Conservation (phyloP, 2,797 vertebrate species). For the Schizothorax lantsangensis region DNA sequence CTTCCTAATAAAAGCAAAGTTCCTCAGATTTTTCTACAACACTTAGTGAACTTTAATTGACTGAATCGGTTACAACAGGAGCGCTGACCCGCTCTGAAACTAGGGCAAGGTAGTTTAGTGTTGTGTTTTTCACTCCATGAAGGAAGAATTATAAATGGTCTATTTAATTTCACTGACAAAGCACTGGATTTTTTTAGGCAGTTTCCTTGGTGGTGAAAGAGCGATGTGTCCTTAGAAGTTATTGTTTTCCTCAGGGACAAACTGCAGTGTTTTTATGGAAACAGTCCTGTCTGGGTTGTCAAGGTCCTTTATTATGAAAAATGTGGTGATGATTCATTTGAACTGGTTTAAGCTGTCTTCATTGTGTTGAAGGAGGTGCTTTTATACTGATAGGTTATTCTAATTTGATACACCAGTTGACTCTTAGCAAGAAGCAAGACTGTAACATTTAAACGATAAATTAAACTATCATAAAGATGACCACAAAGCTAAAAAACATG, state of each 20-base stretch:
- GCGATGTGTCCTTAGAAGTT: conserved; percentile 17
- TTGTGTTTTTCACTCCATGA: conserved; percentile 7
- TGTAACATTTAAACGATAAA: background rate
- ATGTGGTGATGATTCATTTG: background rate
- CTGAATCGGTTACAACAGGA: conserved; percentile 6
- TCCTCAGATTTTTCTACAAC: background rate
- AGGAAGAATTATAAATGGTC: conserved; percentile 36
- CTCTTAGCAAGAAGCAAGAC: background rate
- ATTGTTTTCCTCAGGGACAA: conserved; percentile 11
- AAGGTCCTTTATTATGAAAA: background rate
- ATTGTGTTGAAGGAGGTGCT: background rate
- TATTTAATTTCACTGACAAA: conserved; percentile 42
- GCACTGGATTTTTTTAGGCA: conserved; percentile 24
- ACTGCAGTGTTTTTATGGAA: conserved; percentile 19
- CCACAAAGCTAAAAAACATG: background rate
- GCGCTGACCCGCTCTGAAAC: conserved; percentile 20
- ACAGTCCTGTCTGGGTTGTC: background rate
- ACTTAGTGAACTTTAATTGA: conserved; percentile 8
- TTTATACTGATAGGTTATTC: background rate
- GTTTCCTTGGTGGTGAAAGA: conserved; percentile 30
- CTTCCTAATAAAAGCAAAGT: background rate
- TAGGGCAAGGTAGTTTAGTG: conserved; percentile 41
- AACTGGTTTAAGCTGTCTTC: background rate
- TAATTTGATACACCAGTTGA: background rate
- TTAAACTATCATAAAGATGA: background rate